Conservation (phyloP, 2,797 vertebrate genomes). For the Chiroxiphia lanceolata region DNA sequence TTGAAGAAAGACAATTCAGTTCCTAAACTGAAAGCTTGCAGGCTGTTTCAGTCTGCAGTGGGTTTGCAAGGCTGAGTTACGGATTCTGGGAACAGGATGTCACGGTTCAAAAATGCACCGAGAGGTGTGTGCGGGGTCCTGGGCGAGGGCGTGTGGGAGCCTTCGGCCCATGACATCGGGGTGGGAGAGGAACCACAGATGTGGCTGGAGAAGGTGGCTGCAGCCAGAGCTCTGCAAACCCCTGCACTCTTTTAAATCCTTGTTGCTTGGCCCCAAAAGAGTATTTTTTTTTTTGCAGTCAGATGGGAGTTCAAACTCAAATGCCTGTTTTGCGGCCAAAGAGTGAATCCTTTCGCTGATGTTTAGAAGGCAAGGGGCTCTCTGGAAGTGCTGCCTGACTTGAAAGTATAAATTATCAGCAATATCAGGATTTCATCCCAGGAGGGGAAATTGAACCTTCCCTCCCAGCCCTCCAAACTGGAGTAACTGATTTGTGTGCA, state of each 20-base stretch:
- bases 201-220: neutral
- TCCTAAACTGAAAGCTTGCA: neutral
- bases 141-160: neutral
- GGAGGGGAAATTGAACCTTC: neutral
- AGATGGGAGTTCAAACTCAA: neutral
- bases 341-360: conserved; percentile 4
- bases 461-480: neutral
- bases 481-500: neutral
- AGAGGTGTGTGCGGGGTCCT: neutral
- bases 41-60: neutral
- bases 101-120: neutral
- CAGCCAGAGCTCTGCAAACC: neutral
- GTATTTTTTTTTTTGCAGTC: neutral
- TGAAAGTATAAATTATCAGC: neutral
- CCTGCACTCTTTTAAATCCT: neutral
- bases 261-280: neutral
- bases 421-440: conserved; percentile 9
- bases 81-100: neutral
- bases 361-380: neutral
- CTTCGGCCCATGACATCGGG: neutral
- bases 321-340: neutral
- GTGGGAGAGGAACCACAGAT: neutral
- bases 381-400: conserved; percentile 1
- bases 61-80: neutral
- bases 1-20: neutral